Evolutionary conservation across 2,113 vertebrate genomes (phyloP), one percentile per base, ranked within the genome.

Genomic region (Corydoras maculifer): DNA sequence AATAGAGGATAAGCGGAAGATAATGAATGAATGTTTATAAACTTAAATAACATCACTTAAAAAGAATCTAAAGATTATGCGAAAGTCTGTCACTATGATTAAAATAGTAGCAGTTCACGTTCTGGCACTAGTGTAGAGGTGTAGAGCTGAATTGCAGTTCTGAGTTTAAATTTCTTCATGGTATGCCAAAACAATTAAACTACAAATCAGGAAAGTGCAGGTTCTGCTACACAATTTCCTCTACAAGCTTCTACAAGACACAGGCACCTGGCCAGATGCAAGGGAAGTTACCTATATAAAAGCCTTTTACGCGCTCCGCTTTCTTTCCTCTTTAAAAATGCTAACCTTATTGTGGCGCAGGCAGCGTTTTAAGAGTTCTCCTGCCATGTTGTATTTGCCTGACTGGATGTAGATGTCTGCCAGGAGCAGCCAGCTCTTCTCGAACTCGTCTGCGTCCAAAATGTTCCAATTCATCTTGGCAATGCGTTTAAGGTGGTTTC

Each of bases 351-450:
- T 99, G 75, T 96, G 93, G 68, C 90, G 91, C 61, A 97, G 90
- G 74, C 95, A 97, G 49, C 91, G 88, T 77, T 93, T 95, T 13
- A 99, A 70, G 6, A 99, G 88, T 70, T 98, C 96, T 58, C 88
- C 89, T 0, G 94, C 97, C 91, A 94, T 92, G 87, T 98, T 94
- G 0, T 94, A 97, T 86, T 98, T 99, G 78, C 92, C 93, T 4
- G 94, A 97, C 43, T 99, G 93, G 85, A 99, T 97, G 83, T 98
- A 99, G 83, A 97, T 94, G 83, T 99, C 95, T 35, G 95, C 94
- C 82, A 99, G 91, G 4, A 98, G 90, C 73, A 98, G 87, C 94
- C 96, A 98, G 83, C 95, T 97, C 87, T 97, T 98, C 84, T 99
- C 97, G 81, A 98, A 97, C 74, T 99, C 96, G 32, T 99, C 97